Conservation (phyloP, 2,797 vertebrate genomes). For the Phyllotis vaccarum region DNA sequence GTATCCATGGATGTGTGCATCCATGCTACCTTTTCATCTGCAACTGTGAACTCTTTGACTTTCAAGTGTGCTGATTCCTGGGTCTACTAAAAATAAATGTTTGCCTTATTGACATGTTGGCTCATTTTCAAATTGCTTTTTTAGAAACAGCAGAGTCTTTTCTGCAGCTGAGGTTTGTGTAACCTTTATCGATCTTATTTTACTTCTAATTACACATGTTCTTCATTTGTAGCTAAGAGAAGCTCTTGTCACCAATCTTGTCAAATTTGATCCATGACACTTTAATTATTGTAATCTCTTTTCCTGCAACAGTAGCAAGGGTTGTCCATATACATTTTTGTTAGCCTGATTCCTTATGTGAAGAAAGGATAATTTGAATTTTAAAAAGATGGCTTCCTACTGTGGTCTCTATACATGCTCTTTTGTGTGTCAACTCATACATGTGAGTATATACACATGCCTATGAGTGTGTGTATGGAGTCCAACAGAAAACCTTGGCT, state of each 20-base stretch:
- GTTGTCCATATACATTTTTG: conserved; percentile 46
- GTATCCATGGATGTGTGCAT: not conserved
- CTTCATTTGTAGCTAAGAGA: conserved; percentile 69
- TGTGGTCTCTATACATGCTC: not conserved
- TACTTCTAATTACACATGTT: conserved; percentile 74
- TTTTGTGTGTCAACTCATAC: not conserved
- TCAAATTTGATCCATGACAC: conserved; percentile 74
- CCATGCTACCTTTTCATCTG: not conserved
- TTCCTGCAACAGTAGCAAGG: not conserved
- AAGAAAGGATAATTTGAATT: conserved; percentile 30
- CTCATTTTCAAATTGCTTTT: conserved; percentile 74
- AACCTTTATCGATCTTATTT: conserved; percentile 72
- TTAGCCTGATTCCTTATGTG: conserved; percentile 5
- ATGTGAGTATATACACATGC: not conserved
- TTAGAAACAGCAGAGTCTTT: conserved; percentile 42
- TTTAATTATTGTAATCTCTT: conserved; percentile 78
- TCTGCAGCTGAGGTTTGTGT: conserved; percentile 64
- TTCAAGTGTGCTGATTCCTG: conserved; percentile 33
- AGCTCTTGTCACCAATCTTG: conserved; percentile 70
- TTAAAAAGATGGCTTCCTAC: not conserved
- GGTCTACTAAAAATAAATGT: conserved; percentile 75
- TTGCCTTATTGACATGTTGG: conserved; percentile 69
- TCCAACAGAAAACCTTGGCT: not conserved
- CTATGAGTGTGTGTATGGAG: not conserved
- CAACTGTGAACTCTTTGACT: conserved; percentile 11